These are phyloP conservation scores for Arctia plantaginis DNA, from an alignment of 2,888 invertebrate species.

Conservation along the genomic window DNA sequence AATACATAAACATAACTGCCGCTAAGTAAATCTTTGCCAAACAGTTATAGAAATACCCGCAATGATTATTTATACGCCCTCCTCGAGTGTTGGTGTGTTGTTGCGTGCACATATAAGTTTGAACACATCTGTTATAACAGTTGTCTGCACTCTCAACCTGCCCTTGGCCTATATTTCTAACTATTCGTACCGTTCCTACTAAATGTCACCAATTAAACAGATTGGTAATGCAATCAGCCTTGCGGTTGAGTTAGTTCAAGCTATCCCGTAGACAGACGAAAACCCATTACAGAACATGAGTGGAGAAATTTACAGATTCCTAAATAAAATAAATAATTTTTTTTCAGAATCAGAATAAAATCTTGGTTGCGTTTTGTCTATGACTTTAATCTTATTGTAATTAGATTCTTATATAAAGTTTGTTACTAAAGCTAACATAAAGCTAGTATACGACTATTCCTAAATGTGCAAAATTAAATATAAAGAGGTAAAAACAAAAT, in stretches of 20 bases:
- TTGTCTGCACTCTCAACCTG: background rate
- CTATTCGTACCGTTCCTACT: background rate
- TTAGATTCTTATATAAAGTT: too few species aligned
- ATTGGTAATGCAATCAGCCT: background rate
- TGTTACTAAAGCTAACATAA: too few species aligned
- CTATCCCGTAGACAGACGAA: background rate
- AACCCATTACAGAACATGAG: background rate
- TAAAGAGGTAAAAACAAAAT: too few species aligned
- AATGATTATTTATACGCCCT: background rate
- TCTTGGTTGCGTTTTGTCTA: too few species aligned
- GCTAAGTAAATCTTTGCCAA: too few species aligned
- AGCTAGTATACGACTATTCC: too few species aligned
- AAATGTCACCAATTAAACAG: background rate
- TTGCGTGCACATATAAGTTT: background rate
- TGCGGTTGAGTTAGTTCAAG: background rate
- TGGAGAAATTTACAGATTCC: background rate
- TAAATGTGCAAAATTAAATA: too few species aligned
- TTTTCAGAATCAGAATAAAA: too few species aligned
- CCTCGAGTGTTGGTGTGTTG: background rate
- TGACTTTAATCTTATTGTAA: too few species aligned
- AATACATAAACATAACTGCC: too few species aligned
- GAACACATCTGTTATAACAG: conserved; percentile 4
- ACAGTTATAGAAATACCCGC: too few species aligned
- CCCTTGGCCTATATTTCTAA: conserved; percentile 9
- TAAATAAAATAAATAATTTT: background rate